Percentiles rank a stretch among this genome's conserved stretches.
These are phyloP conservation scores for Camelus bactrianus DNA, from an alignment of 2,113 vertebrate species.

Conservation along the genomic window DNA sequence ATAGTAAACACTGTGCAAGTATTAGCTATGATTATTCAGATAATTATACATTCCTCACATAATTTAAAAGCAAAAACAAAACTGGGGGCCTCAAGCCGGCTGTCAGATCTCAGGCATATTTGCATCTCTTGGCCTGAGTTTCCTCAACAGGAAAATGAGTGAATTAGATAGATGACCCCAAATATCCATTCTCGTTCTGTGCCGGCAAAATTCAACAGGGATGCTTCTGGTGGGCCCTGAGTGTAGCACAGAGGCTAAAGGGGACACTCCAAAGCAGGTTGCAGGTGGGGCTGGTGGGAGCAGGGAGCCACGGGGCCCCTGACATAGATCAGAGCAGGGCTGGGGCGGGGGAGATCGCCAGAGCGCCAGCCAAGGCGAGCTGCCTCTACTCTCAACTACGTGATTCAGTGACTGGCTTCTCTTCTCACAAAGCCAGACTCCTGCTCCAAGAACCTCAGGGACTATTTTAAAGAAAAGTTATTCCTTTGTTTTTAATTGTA, in stretches of 20 bases:
- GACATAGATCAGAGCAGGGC: conserved; percentile 2
- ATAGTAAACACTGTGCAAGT: background rate
- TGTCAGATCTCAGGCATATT: conserved; percentile 18
- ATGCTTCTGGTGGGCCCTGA: conserved; percentile 32
- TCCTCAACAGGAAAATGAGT: conserved; percentile 46
- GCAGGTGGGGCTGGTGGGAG: background rate
- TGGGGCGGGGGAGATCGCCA: background rate
- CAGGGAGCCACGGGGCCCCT: background rate
- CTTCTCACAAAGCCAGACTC: conserved; percentile 70
- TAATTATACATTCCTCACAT: conserved; percentile 19
- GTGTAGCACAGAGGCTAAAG: conserved; percentile 42
- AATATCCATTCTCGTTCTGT: background rate
- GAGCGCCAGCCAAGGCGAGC: background rate
- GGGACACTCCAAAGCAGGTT: conserved; percentile 56
- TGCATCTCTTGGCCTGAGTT: background rate
- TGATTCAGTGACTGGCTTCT: conserved; percentile 73
- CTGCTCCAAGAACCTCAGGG: conserved; percentile 75
- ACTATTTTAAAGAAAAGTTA: conserved; percentile 81
- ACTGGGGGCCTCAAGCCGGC: background rate
- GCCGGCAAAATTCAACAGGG: conserved; percentile 1
- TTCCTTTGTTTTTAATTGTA: conserved; percentile 83
- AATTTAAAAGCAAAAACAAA: background rate
- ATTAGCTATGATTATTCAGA: conserved; percentile 25
- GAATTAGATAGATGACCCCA: conserved; percentile 48
- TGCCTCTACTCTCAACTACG: background rate